Percentiles rank a stretch among this genome's conserved stretches.
Conservation (phyloP, 2,797 vertebrate species). For the Myripristis murdjan region DNA sequence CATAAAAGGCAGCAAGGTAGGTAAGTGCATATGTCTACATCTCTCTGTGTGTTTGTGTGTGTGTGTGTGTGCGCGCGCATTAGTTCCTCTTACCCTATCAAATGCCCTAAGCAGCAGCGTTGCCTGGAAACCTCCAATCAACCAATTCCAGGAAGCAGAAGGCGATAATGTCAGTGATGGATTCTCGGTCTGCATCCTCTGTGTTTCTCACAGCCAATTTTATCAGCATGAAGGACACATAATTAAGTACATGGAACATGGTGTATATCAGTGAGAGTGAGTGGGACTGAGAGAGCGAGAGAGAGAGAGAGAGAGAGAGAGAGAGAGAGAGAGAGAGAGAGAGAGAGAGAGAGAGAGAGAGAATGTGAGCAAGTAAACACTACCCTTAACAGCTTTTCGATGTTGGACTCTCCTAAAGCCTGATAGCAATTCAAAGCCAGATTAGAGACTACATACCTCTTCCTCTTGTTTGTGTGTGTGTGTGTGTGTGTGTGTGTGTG, state of each 20-base stretch:
- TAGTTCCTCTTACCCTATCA: background rate
- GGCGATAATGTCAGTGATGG: conserved; percentile 53
- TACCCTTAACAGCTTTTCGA: conserved; percentile 31
- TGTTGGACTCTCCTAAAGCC: conserved; percentile 18
- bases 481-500: too few species aligned
- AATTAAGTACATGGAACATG: conserved; percentile 49
- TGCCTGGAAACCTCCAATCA: conserved; percentile 46
- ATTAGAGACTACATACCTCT: conserved; percentile 40
- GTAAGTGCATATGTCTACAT: background rate
- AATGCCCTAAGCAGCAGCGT: conserved; percentile 19
- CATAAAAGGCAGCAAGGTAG: background rate
- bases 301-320: too few species aligned
- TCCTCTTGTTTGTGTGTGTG: too few species aligned
- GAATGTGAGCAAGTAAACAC: conserved; percentile 11
- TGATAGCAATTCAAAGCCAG: conserved; percentile 46
- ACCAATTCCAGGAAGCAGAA: conserved; percentile 39
- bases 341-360: background rate
- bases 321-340: too few species aligned
- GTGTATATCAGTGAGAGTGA: conserved; percentile 3
- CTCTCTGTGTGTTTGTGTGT: background rate
- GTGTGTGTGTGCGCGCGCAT: conserved; percentile 4
- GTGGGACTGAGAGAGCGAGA: too few species aligned
- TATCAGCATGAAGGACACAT: conserved; percentile 56
- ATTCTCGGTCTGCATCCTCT: conserved; percentile 25
- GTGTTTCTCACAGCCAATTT: conserved; percentile 37